Conservation (phyloP, 2,888 invertebrate genomes). For the Gisinianus flammeolus region DNA sequence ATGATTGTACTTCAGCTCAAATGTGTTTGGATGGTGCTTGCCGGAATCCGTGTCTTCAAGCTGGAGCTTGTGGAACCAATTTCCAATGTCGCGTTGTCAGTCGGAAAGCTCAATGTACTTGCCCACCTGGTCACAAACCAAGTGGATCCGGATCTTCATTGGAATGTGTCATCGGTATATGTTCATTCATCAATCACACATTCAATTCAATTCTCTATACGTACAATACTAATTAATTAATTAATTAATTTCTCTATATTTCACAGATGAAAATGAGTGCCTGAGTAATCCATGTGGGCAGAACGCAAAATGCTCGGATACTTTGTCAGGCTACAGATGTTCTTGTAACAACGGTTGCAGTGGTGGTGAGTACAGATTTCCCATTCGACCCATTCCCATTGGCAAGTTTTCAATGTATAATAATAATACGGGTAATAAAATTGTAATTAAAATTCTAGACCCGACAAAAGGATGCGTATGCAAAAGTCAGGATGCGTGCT, state of each 20-base stretch:
- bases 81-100: constrained; percentile 82
- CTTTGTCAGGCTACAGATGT: constrained; percentile 80
- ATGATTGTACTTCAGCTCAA: constrained; percentile 79
- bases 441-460: too few relatives aligned
- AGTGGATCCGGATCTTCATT: constrained; percentile 66
- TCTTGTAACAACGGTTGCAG: constrained; percentile 76
- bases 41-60: constrained; percentile 79
- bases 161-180: constrained; percentile 70
- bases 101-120: constrained; percentile 76
- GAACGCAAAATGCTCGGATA: constrained; percentile 80
- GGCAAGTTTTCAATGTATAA: too few relatives aligned
- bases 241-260: constrained; percentile 4
- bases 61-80: constrained; percentile 65
- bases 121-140: constrained; percentile 76
- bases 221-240: not conserved
- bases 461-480: constrained; percentile 75
- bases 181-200: not conserved
- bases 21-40: constrained; percentile 75
- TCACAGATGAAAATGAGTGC: constrained; percentile 72
- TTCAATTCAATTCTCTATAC: not conserved
- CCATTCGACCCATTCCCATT: too few relatives aligned
- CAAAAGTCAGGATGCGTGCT: constrained; percentile 76
- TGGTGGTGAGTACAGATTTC: too few relatives aligned
- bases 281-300: constrained; percentile 82
- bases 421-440: too few relatives aligned